phyloP scores from a whole-genome alignment of 2,888 invertebrate genomes.

The Polydrusus tereticollis region DNA sequence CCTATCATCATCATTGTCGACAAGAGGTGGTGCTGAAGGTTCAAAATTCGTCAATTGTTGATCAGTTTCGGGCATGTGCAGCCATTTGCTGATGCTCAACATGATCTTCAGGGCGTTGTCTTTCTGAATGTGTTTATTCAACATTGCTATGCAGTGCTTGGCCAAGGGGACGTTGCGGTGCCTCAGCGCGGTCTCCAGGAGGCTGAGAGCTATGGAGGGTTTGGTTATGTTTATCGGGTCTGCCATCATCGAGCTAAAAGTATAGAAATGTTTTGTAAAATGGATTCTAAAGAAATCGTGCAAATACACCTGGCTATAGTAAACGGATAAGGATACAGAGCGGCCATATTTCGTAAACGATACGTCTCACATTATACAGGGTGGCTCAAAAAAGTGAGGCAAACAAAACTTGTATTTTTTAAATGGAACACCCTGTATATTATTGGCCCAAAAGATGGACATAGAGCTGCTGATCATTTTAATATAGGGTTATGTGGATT shows the following conservation, averaged over 20 bases:
- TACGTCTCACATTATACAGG: no score
- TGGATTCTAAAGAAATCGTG: no score
- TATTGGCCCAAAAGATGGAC: no score
- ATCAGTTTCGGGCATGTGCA: constrained; percentile 58
- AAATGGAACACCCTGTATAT: no score
- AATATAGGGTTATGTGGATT: no score
- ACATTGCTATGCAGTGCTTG: constrained; percentile 75
- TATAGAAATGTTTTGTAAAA: no score
- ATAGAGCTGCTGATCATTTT: no score
- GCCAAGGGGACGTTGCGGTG: constrained; percentile 80
- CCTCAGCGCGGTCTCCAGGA: constrained; percentile 81
- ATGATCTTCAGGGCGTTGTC: constrained; percentile 77
- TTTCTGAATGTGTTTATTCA: constrained; percentile 75
- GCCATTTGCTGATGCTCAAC: constrained; percentile 68
- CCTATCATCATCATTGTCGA: constrained; percentile 60
- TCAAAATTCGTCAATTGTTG: constrained; percentile 59
- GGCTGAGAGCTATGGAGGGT: constrained; percentile 74
- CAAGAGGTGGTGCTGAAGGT: constrained; percentile 65
- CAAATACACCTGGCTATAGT: no score
- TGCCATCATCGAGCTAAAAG: constrained; percentile 62
- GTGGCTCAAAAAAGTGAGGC: no score
- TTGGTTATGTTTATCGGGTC: constrained; percentile 61
- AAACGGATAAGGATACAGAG: no score
- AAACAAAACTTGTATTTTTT: no score
- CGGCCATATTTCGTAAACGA: no score